Percentiles rank a stretch among this genome's conserved stretches.
Evolutionary conservation across 2,113 vertebrate genomes (phyloP).

Genomic region (Cyprinodon tularosa): DNA sequence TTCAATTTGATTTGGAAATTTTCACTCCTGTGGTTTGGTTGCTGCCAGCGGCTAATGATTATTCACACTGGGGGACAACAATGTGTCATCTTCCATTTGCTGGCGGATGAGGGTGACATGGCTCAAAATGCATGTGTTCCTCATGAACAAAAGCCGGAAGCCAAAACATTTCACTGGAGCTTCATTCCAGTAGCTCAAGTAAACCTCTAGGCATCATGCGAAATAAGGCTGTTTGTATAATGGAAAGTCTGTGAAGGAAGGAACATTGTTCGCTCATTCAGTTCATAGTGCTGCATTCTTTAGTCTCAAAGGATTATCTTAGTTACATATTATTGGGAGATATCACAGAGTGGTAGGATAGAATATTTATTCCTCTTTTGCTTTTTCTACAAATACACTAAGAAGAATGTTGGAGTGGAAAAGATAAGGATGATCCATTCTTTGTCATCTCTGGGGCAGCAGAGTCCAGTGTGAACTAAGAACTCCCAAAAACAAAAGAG

Average conservation of each 20-base stretch:
- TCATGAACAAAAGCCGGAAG: constrained; percentile 40
- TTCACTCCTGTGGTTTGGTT: constrained; percentile 47
- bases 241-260: constrained; percentile 24
- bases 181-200: constrained; percentile 44
- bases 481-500: constrained; percentile 29
- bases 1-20: constrained; percentile 68
- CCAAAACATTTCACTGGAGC: constrained; percentile 50
- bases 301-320: constrained; percentile 17
- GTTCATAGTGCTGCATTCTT: neutral
- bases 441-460: constrained; percentile 11
- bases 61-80: constrained; percentile 61
- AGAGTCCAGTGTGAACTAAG: constrained; percentile 22
- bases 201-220: constrained; percentile 24
- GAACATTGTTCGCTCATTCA: neutral
- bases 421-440: constrained; percentile 16
- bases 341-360: neutral
- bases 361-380: constrained; percentile 1
- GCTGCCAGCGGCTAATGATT: constrained; percentile 64
- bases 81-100: constrained; percentile 67
- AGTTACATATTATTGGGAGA: constrained; percentile 3
- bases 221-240: constrained; percentile 13
- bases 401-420: neutral
- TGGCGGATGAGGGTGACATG: constrained; percentile 52
- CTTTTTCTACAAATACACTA: constrained; percentile 10
- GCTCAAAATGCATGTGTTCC: constrained; percentile 53